A percentile compares a stretch with the other conserved stretches of the same genome.
Conservation (phyloP, 2,888 invertebrate genomes). For the Acanthosepion pharaonis region DNA sequence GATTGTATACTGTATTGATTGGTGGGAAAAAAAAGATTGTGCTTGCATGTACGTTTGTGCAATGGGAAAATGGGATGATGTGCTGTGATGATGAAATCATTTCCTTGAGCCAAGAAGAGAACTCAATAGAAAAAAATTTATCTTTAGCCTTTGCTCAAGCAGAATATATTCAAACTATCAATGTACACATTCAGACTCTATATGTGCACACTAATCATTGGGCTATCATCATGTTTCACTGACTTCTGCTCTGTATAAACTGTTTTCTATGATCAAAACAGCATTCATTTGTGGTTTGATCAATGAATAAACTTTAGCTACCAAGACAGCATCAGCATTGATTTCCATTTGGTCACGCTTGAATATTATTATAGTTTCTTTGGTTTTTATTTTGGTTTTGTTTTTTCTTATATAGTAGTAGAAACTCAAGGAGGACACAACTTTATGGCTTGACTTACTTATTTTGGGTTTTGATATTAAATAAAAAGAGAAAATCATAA, state of each 20-base stretch:
- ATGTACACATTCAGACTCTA: not conserved
- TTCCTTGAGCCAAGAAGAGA: not conserved
- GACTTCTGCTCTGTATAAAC: not conserved
- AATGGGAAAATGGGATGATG: not conserved
- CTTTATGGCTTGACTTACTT: too few species aligned
- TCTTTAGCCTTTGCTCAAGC: not conserved
- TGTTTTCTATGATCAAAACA: not conserved
- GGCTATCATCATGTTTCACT: conserved; percentile 15
- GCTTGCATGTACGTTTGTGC: not conserved
- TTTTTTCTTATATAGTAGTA: not conserved
- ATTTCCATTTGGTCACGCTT: not conserved
- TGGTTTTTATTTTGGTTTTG: not conserved
- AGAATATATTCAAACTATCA: not conserved
- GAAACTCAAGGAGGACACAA: too few species aligned
- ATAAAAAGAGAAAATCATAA: too few species aligned
- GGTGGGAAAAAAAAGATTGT: not conserved
- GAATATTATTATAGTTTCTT: not conserved
- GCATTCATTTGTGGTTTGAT: not conserved
- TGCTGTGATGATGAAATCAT: not conserved
- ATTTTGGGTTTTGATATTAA: too few species aligned
- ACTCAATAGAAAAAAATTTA: not conserved
- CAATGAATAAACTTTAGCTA: not conserved
- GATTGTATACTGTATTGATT: not conserved
- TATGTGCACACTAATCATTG: not conserved
- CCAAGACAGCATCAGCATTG: not conserved